Conservation (phyloP, 2,797 vertebrate genomes). For the Peromyscus attwateri region DNA sequence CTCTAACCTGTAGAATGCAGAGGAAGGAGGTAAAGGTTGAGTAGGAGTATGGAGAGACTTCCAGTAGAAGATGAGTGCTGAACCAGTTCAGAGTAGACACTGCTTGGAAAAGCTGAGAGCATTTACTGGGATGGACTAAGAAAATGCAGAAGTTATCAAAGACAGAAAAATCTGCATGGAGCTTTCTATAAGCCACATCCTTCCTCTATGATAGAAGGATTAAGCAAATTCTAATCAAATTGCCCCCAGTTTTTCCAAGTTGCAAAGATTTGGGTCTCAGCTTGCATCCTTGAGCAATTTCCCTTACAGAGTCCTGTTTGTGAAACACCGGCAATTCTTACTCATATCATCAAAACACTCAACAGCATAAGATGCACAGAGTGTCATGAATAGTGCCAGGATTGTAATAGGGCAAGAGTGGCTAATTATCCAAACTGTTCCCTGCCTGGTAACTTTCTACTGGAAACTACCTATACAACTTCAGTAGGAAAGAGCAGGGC, state of each 20-base stretch:
- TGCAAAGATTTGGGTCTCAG: not conserved
- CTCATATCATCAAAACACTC: not conserved
- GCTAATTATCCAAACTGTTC: not conserved
- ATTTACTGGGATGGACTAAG: not conserved
- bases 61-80: not conserved
- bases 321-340: not conserved
- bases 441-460: not conserved
- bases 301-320: not conserved
- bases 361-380: not conserved
- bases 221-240: not conserved
- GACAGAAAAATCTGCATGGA: not conserved
- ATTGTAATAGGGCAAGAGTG: not conserved
- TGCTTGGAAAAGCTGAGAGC: not conserved
- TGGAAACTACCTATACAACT: not conserved
- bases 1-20: not conserved
- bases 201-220: not conserved
- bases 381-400: not conserved
- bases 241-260: not conserved
- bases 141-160: not conserved
- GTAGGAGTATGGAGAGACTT: not conserved
- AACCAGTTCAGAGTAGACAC: not conserved
- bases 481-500: not conserved
- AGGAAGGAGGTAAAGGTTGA: not conserved
- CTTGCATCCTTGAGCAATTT: not conserved
- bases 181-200: not conserved